phyloP scores from a whole-genome alignment of 2,797 vertebrate species.

The Amblyopsis hoosieri region DNA sequence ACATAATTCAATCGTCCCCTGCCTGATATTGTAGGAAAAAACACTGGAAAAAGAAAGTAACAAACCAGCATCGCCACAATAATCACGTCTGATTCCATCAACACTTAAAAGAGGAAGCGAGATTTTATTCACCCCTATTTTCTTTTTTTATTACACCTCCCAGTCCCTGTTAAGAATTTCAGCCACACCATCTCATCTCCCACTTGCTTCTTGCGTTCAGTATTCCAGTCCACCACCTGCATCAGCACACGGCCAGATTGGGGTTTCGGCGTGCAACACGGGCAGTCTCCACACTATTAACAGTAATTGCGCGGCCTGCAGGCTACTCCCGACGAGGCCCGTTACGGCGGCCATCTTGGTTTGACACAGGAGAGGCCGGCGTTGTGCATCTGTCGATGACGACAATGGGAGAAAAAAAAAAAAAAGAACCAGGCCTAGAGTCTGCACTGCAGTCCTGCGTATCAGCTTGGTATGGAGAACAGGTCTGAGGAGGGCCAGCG shows the following conservation, averaged over 20 bases:
- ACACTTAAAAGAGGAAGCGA: background rate
- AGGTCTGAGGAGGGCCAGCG: constrained; percentile 1
- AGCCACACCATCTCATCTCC: constrained; percentile 18
- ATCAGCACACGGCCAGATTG: constrained; percentile 39
- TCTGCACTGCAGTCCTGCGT: background rate
- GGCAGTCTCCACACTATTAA: constrained; percentile 37
- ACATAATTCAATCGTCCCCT: no score
- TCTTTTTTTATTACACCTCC: background rate
- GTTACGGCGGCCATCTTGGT: constrained; percentile 9
- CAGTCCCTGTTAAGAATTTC: constrained; percentile 43
- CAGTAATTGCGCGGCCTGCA: constrained; percentile 40
- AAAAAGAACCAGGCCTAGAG: no score
- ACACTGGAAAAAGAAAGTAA: background rate
- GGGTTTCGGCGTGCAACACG: constrained; percentile 31
- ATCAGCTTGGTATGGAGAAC: constrained; percentile 21
- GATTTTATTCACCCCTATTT: constrained; percentile 20
- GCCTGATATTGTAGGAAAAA: no score
- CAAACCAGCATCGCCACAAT: background rate
- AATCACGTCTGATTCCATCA: no score
- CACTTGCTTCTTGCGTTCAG: constrained; percentile 22
- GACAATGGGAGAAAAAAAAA: no score
- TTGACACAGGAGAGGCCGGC: no score
- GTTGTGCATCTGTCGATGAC: no score
- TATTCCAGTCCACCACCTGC: constrained; percentile 46
- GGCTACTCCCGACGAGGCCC: constrained; percentile 29